Conservation (phyloP, 2,888 invertebrate species). For the Dolomedes plantarius region DNA sequence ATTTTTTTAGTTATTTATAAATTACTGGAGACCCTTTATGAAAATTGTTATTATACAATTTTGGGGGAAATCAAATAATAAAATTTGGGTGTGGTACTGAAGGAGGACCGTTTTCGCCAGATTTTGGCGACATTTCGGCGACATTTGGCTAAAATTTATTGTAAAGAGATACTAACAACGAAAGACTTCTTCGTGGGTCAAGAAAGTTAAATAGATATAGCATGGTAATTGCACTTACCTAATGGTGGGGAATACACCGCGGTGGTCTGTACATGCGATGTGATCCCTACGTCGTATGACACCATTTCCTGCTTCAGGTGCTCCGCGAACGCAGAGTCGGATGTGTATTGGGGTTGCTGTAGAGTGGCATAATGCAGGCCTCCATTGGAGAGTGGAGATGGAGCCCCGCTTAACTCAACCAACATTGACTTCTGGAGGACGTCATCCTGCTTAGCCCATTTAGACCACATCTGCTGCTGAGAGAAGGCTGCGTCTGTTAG, state of each 20-base stretch:
- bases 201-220: neutral
- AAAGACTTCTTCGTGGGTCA: neutral
- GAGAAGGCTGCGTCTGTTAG: neutral
- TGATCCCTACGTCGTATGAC: conserved; percentile 81
- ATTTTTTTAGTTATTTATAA: no score
- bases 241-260: conserved; percentile 87
- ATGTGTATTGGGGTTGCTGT: conserved; percentile 60
- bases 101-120: no score
- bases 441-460: conserved; percentile 70
- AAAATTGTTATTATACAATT: no score
- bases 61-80: no score
- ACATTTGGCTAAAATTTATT: no score
- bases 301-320: conserved; percentile 79
- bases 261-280: conserved; percentile 80
- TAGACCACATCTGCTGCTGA: conserved; percentile 65
- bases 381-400: conserved; percentile 62
- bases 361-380: conserved; percentile 65
- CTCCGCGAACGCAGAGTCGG: conserved; percentile 55
- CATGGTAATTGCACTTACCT: conserved; percentile 76
- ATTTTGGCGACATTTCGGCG: no score
- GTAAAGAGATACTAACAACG: no score
- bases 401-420: conserved; percentile 65
- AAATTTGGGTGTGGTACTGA: no score
- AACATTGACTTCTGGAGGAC: conserved; percentile 63
- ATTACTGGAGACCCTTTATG: no score